phyloP scores from a whole-genome alignment of 2,113 vertebrate genomes.

The Rhinoderma darwinii region DNA sequence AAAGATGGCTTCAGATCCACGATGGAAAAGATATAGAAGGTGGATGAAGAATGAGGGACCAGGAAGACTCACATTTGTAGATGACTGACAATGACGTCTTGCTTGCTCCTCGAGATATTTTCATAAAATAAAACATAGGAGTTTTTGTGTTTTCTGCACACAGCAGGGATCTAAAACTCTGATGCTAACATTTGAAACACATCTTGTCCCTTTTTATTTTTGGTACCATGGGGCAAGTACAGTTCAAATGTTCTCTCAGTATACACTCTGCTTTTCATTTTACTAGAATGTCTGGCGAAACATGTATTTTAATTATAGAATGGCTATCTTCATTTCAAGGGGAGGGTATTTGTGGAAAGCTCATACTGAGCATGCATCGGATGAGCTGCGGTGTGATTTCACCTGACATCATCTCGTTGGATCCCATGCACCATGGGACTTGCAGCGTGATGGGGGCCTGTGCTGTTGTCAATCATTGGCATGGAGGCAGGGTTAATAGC shows the following conservation, averaged over 20 bases:
- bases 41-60: slow-evolving; percentile 98
- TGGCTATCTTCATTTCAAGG: background rate
- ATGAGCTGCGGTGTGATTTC: too few species aligned
- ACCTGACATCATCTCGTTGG: too few species aligned
- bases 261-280: background rate
- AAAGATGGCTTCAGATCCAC: slow-evolving; percentile 90
- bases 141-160: slow-evolving; percentile 66
- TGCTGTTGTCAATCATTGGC: too few species aligned
- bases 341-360: background rate
- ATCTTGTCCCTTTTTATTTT: background rate
- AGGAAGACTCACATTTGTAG: slow-evolving; percentile 87
- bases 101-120: slow-evolving; percentile 50
- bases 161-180: slow-evolving; percentile 65
- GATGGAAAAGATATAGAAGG: slow-evolving; percentile 95
- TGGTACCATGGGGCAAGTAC: background rate
- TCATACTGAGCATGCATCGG: background rate
- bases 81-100: slow-evolving; percentile 78
- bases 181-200: background rate
- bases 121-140: slow-evolving; percentile 64
- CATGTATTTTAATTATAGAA: background rate
- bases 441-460: too few species aligned
- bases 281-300: background rate
- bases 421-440: too few species aligned
- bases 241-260: background rate
- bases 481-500: too few species aligned